Conservation (phyloP, 1,140 invertebrate genomes). For the Trinorchestia longiramus region DNA sequence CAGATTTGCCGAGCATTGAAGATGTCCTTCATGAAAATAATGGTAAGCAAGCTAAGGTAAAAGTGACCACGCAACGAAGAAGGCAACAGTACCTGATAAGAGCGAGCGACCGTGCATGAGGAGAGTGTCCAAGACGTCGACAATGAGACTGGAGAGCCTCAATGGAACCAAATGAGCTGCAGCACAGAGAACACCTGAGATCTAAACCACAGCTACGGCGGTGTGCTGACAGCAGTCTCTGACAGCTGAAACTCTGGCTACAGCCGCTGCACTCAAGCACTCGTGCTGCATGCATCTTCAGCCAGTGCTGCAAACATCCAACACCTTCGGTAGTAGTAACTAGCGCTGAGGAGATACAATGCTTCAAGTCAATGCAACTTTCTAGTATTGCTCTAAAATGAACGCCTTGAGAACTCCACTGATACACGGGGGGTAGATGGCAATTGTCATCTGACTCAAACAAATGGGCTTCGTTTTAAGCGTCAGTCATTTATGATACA, state of each 20-base stretch:
- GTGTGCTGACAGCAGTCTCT: slow-evolving; percentile 24
- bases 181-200: slow-evolving; percentile 2
- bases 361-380: not conserved
- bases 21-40: not conserved
- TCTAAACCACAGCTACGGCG: slow-evolving; percentile 7
- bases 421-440: not conserved
- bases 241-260: slow-evolving; percentile 1
- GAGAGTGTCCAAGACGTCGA: slow-evolving; percentile 15
- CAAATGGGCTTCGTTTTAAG: no score
- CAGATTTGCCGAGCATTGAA: no score
- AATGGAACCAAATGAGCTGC: not conserved
- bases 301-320: slow-evolving; percentile 47
- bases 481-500: not conserved
- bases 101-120: not conserved
- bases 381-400: not conserved
- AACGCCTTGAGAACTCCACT: not conserved
- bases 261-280: not conserved
- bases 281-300: not conserved
- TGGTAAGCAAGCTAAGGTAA: not conserved
- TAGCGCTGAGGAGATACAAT: not conserved
- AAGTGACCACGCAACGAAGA: not conserved
- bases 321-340: not conserved
- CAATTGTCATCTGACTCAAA: not conserved
- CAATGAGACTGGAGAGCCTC: slow-evolving; percentile 33
- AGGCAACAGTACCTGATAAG: not conserved